phyloP scores from a whole-genome alignment of 2,113 vertebrate species.

The Campylorhamphus procurvoides region DNA sequence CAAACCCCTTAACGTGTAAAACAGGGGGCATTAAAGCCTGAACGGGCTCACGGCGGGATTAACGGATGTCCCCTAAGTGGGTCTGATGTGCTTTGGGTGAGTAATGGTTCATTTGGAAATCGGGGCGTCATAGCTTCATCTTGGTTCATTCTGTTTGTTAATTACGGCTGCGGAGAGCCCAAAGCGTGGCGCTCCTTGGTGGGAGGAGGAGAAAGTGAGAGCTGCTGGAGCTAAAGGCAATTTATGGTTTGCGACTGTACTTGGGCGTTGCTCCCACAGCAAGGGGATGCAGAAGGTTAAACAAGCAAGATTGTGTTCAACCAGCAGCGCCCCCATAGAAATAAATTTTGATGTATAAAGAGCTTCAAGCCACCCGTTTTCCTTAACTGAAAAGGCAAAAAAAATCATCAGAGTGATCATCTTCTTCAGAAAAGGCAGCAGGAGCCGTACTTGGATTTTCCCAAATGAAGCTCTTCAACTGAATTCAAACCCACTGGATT shows the following conservation, averaged over 20 bases:
- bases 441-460: neutral
- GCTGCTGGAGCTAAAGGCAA: neutral
- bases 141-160: constrained; percentile 36
- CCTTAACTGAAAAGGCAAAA: neutral
- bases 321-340: neutral
- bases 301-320: neutral
- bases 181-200: neutral
- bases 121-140: constrained; percentile 30
- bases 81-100: constrained; percentile 78
- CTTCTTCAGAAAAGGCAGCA: neutral
- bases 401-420: neutral
- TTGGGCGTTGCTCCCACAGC: neutral
- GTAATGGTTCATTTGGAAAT: constrained; percentile 74
- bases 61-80: constrained; percentile 88
- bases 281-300: neutral
- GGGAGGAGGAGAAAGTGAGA: neutral
- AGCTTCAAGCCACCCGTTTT: neutral
- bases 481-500: neutral
- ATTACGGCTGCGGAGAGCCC: constrained; percentile 24
- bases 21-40: constrained; percentile 85
- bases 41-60: constrained; percentile 85
- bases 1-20: constrained; percentile 91
- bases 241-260: neutral
- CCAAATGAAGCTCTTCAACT: neutral
- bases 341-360: neutral